phyloP scores from a whole-genome alignment of 2,888 invertebrate genomes.

The Chouioia cunea region DNA sequence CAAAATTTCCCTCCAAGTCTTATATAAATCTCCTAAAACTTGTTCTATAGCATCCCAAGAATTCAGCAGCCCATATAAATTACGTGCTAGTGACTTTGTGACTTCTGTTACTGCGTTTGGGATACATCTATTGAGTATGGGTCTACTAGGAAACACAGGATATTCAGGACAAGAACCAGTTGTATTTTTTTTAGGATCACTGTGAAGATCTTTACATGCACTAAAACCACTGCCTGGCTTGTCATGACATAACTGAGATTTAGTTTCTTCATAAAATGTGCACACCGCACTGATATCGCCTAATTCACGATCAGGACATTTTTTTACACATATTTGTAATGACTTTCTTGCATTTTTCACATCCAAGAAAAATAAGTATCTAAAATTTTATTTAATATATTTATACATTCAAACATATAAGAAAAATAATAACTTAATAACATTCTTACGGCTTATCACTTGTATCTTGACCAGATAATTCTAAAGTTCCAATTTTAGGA shows the following conservation, averaged over 20 bases:
- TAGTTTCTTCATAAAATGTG: slow-evolving; percentile 79
- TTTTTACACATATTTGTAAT: slow-evolving; percentile 89
- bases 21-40: slow-evolving; percentile 88
- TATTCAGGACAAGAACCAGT: slow-evolving; percentile 73
- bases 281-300: slow-evolving; percentile 77
- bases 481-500: slow-evolving; percentile 79
- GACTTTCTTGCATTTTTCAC: slow-evolving; percentile 81
- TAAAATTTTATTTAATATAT: slow-evolving; percentile 57
- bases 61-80: slow-evolving; percentile 86
- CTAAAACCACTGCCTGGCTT: slow-evolving; percentile 65
- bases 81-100: slow-evolving; percentile 74
- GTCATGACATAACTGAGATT: slow-evolving; percentile 81
- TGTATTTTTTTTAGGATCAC: slow-evolving; percentile 61
- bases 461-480: slow-evolving; percentile 85
- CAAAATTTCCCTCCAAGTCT: slow-evolving; percentile 88
- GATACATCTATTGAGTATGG: slow-evolving; percentile 89
- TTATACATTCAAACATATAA: too few relatives aligned
- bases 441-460: slow-evolving; percentile 76
- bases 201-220: slow-evolving; percentile 57
- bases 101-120: slow-evolving; percentile 80
- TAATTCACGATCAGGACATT: slow-evolving; percentile 83
- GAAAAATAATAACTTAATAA: slow-evolving; percentile 8
- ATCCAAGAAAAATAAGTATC: slow-evolving; percentile 87
- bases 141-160: slow-evolving; percentile 82
- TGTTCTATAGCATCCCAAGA: slow-evolving; percentile 91